Evolutionary conservation across 1,140 invertebrate genomes (phyloP).

Genomic region (Hormaphis cornu): DNA sequence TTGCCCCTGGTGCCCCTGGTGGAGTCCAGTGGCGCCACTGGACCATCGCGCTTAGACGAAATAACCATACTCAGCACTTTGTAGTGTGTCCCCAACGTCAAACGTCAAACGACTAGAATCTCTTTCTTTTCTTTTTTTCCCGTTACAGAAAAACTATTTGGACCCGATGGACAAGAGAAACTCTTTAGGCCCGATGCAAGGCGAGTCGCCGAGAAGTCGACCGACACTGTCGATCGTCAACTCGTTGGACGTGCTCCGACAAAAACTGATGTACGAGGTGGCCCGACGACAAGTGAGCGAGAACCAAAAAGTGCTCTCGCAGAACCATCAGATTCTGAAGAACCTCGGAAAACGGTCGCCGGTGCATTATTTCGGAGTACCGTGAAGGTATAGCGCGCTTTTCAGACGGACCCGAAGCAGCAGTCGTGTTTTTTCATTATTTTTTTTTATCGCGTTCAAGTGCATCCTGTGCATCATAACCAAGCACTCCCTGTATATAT

Average conservation of each 20-base stretch:
- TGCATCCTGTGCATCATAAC: too few relatives aligned
- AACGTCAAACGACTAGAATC: too few relatives aligned
- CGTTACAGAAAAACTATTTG: conserved; percentile 5
- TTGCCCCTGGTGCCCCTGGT: too few relatives aligned
- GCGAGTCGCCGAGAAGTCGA: conserved; percentile 8
- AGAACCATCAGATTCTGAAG: conserved; percentile 16
- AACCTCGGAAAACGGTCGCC: conserved; percentile 16
- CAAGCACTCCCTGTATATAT: too few relatives aligned
- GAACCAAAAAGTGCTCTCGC: conserved; percentile 12
- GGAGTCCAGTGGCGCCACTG: too few relatives aligned
- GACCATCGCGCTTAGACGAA: too few relatives aligned
- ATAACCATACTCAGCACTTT: too few relatives aligned
- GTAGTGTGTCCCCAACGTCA: too few relatives aligned
- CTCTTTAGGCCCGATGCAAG: neutral
- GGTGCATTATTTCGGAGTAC: neutral
- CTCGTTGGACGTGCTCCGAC: conserved; percentile 12
- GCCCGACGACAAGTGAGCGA: conserved; percentile 16
- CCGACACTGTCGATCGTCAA: conserved; percentile 20
- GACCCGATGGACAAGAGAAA: neutral
- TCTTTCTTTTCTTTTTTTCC: neutral
- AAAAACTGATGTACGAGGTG: conserved; percentile 24
- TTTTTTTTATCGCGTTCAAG: too few relatives aligned
- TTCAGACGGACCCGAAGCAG: too few relatives aligned
- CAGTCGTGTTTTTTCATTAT: too few relatives aligned
- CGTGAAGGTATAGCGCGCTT: neutral